Evolutionary conservation across 2,888 invertebrate species (phyloP).

Genomic region (Coleophora flavipennella): DNA sequence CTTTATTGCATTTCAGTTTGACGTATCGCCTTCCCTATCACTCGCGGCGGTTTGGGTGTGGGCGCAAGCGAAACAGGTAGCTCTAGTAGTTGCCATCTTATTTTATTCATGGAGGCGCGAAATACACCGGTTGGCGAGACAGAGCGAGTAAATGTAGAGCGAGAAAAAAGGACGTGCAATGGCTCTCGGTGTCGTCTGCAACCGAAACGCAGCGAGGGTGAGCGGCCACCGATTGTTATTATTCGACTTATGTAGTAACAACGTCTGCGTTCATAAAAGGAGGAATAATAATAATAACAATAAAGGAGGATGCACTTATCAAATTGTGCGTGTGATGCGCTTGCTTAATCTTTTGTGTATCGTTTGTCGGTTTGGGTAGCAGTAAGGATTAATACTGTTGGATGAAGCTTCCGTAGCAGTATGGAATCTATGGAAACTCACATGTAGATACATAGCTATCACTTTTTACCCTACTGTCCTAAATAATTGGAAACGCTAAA

Average conservation of each 20-base stretch:
- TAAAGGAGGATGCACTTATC: slow-evolving; percentile 37
- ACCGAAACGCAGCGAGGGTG: slow-evolving; percentile 48
- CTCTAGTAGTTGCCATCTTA: slow-evolving; percentile 42
- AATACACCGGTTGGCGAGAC: slow-evolving; percentile 34
- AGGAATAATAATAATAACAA: slow-evolving; percentile 44
- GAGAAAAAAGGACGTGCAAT: slow-evolving; percentile 39
- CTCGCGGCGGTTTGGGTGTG: slow-evolving; percentile 12
- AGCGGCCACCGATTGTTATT: slow-evolving; percentile 55
- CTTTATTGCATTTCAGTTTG: slow-evolving; percentile 54
- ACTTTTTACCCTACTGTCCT: no score
- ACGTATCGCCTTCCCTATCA: slow-evolving; percentile 34
- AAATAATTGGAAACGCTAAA: no score
- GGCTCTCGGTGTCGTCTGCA: slow-evolving; percentile 40
- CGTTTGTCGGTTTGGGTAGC: no score
- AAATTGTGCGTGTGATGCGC: no score
- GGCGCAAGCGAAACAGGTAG: slow-evolving; percentile 41
- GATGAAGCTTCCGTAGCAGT: no score
- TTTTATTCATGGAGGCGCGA: slow-evolving; percentile 56
- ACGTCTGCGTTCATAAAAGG: slow-evolving; percentile 36
- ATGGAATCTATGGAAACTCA: no score
- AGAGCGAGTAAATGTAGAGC: slow-evolving; percentile 31
- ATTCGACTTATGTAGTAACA: slow-evolving; percentile 41
- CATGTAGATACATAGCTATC: no score
- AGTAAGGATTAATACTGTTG: no score
- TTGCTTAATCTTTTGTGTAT: no score